Base-by-base conservation (phyloP, 2,113 vertebrate species). In the Pelusios castaneus region DNA sequence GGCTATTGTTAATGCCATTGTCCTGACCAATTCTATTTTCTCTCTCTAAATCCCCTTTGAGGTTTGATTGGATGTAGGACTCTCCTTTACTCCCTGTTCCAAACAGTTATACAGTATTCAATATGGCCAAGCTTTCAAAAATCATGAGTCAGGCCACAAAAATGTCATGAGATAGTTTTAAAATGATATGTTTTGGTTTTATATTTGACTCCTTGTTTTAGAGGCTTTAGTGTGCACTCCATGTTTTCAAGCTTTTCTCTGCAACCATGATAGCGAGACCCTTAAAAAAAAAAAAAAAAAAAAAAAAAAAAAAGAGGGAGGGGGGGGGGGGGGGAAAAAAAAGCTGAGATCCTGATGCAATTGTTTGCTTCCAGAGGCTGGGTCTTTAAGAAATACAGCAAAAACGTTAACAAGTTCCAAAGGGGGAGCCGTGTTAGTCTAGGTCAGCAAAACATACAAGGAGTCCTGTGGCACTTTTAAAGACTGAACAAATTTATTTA, bases 271-370 rank as follows among this genome's bases (percentile, higher is more conserved):
- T 8, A 27, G 83, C 75, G 52, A 24, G 63, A 38, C n/a, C 8
- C 63, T 38, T 70, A 38, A 38, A 70, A n/a, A n/a, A 38, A 70
- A n/a, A n/a, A n/a, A n/a, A n/a, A n/a, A n/a, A n/a, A n/a, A n/a
- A n/a, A n/a, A n/a, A n/a, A n/a, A n/a, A n/a, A n/a, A n/a, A n/a
- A n/a, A n/a, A n/a, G n/a, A n/a, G n/a, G n/a, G n/a, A n/a, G n/a
- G n/a, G n/a, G 34, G 7, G 49, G 49, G 13, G 51, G 51, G 5
- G 51, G 16, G 51, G 51, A 52, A 14, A 52, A 52, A 87, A 95
- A 84, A 89, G 90, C 55, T 8, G 73, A 85, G 84, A 89, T 43
- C 92, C 94, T 78, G 85, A 95, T 95, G n/a, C 41, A 92, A 85
- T 29, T 75, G 63, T 67, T 92, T 96, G 91, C 82, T 89, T 93